phyloP scores from a whole-genome alignment of 2,797 vertebrate genomes.

The Cottoperca gobio region DNA sequence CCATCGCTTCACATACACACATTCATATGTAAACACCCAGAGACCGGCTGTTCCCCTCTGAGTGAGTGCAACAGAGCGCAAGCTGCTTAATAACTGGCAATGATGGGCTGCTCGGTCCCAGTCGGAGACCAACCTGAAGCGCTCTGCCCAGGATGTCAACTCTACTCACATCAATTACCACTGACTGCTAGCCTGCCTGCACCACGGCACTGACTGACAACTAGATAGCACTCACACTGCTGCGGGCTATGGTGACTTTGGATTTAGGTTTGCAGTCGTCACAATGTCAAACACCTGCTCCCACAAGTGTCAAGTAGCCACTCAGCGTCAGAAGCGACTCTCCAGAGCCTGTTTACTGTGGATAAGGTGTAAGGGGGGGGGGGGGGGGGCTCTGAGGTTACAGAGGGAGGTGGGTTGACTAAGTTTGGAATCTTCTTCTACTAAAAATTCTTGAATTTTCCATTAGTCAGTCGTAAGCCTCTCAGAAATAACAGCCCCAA shows the following conservation, averaged over 20 bases:
- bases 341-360: slow-evolving; percentile 49
- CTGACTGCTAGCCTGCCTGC: slow-evolving; percentile 74
- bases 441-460: neutral
- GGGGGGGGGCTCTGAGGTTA: slow-evolving; percentile 12
- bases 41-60: slow-evolving; percentile 71
- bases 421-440: neutral
- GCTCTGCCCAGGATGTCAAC: slow-evolving; percentile 84
- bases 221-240: slow-evolving; percentile 67
- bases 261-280: slow-evolving; percentile 61
- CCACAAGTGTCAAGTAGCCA: slow-evolving; percentile 66
- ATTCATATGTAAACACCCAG: slow-evolving; percentile 74
- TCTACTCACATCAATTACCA: slow-evolving; percentile 85
- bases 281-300: slow-evolving; percentile 73
- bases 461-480: neutral
- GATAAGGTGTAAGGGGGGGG: neutral
- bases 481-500: neutral
- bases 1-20: slow-evolving; percentile 48
- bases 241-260: slow-evolving; percentile 68
- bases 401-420: slow-evolving; percentile 10
- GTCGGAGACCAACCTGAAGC: slow-evolving; percentile 85
- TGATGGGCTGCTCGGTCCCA: slow-evolving; percentile 86
- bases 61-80: slow-evolving; percentile 77
- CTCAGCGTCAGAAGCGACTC: slow-evolving; percentile 45
- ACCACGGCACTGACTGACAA: slow-evolving; percentile 73
- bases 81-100: slow-evolving; percentile 86